phyloP scores from a whole-genome alignment of 2,888 invertebrate species.

The Cryptus viduatorius region DNA sequence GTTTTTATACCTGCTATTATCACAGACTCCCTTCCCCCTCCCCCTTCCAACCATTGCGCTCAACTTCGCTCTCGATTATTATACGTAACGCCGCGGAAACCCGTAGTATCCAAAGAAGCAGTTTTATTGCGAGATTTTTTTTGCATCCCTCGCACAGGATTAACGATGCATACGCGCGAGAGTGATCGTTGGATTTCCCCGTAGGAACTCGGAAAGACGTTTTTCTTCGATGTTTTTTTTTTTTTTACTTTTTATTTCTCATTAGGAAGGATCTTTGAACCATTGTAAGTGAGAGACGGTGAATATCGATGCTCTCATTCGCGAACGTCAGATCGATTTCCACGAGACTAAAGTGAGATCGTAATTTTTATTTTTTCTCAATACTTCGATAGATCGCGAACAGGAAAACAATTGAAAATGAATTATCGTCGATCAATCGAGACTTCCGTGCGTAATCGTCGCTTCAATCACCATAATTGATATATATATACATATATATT shows the following conservation, averaged over 20 bases:
- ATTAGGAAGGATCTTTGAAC: slow-evolving; percentile 32
- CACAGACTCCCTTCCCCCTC: slow-evolving; percentile 8
- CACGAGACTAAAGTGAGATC: background rate
- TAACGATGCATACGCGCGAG: background rate
- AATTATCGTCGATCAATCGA: slow-evolving; percentile 38
- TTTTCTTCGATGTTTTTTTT: background rate
- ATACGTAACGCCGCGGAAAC: slow-evolving; percentile 10
- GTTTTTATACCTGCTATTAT: slow-evolving; percentile 21
- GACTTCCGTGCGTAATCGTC: background rate
- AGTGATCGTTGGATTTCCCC: slow-evolving; percentile 33
- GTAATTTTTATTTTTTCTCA: background rate
- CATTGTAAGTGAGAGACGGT: background rate
- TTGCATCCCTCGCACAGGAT: background rate
- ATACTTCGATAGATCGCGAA: background rate
- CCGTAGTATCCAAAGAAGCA: slow-evolving; percentile 10
- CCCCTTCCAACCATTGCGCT: slow-evolving; percentile 5
- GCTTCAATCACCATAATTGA: background rate
- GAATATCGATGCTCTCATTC: slow-evolving; percentile 22
- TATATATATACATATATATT: no score
- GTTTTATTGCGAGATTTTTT: background rate
- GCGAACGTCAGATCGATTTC: background rate
- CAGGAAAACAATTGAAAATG: background rate
- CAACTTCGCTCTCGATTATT: slow-evolving; percentile 24
- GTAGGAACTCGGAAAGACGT: slow-evolving; percentile 20
- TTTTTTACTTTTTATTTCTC: background rate